Percentiles rank a stretch among this genome's conserved stretches.
Conservation (phyloP, 2,888 invertebrate genomes). For the Dolichopus griseipennis region DNA sequence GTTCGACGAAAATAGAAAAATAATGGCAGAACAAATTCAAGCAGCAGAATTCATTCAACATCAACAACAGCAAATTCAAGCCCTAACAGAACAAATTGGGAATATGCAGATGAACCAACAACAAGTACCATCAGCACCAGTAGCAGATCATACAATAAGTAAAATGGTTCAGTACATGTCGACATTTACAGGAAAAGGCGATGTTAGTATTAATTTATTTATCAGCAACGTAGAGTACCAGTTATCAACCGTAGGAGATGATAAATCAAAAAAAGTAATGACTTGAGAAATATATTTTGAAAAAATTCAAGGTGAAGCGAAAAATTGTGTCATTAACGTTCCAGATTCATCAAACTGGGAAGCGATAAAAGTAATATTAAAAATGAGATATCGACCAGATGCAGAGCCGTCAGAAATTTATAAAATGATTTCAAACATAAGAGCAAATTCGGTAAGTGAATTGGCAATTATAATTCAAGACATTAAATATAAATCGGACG, state of each 20-base stretch:
- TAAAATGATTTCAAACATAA: neutral
- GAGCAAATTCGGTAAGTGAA: no score
- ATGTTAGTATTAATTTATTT: neutral
- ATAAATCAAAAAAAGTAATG: neutral
- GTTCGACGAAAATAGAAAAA: neutral
- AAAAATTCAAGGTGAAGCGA: conserved; percentile 12
- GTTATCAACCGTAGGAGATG: neutral
- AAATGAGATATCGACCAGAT: conserved; percentile 11
- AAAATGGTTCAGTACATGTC: neutral
- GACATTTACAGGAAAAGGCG: neutral
- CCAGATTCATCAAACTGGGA: conserved; percentile 7
- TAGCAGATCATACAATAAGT: neutral
- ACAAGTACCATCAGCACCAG: neutral
- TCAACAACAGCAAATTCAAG: neutral
- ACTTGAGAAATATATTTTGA: neutral
- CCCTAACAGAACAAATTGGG: neutral
- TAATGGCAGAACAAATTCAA: neutral
- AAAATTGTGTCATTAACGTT: conserved; percentile 4
- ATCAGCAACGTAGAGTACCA: neutral
- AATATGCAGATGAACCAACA: neutral
- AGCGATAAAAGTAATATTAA: conserved; percentile 2
- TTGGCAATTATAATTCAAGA: no score
- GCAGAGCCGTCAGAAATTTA: conserved; percentile 9
- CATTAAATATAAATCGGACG: no score
- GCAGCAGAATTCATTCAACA: neutral